phyloP scores from a whole-genome alignment of 2,797 vertebrate genomes.

The Alfaro cultratus region DNA sequence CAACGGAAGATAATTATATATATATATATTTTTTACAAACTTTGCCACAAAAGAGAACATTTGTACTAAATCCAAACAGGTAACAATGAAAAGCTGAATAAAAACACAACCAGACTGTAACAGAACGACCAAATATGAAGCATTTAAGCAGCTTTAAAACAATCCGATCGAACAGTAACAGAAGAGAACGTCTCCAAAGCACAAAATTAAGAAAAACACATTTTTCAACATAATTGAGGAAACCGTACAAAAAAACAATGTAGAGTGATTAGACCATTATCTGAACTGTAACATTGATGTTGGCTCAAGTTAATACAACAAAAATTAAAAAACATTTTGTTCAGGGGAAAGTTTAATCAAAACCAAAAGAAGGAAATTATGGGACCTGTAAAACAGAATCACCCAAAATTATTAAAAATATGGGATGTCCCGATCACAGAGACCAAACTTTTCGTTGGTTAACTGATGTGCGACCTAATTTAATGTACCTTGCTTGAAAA shows the following conservation, averaged over 20 bases:
- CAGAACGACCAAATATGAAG: background rate
- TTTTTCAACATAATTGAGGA: background rate
- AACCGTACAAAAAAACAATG: background rate
- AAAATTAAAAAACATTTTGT: background rate
- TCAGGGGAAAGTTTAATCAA: background rate
- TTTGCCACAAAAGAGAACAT: background rate
- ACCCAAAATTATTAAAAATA: background rate
- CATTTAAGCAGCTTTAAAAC: conserved; percentile 2
- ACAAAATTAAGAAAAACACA: background rate
- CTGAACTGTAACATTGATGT: background rate
- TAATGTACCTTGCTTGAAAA: background rate
- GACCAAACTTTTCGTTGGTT: too few relatives aligned
- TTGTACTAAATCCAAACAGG: background rate
- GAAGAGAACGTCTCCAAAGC: background rate
- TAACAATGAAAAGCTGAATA: background rate
- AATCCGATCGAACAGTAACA: background rate
- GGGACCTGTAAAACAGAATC: background rate
- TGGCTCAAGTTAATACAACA: background rate
- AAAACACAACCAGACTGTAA: conserved; percentile 2
- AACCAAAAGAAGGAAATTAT: background rate
- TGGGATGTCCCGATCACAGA: background rate
- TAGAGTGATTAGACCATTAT: background rate
- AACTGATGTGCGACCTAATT: background rate
- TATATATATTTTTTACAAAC: background rate
- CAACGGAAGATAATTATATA: background rate